Base-by-base conservation (phyloP, 1,140 invertebrate genomes). In the Drosophila teissieri region DNA sequence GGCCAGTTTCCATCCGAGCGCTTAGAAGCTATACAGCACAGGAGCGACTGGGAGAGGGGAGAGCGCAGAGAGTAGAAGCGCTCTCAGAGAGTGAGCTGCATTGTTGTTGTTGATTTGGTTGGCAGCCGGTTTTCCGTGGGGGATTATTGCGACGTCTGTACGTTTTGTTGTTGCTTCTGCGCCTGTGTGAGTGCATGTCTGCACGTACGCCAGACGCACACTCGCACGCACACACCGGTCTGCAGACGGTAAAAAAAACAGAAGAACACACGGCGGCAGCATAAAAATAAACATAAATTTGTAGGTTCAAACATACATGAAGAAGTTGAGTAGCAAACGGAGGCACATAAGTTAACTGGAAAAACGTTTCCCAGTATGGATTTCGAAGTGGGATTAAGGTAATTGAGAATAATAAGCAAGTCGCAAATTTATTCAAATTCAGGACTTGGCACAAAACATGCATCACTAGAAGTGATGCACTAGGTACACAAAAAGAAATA, bases 81-180 rank as follows among this genome's bases (percentile, higher is more conserved):
- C 67, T 68, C 62, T 54, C 49, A 15, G 64, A 65, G 44, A 39
- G 44, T 11, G 19, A 19, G 24, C 34, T 76, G 53, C 73, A 76
- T 67, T 58, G 58, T 54, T 58, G 73, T 76, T 67, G 48, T 75
- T 76, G 73, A 37, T 40, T 75, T 76, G 73, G 42, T 19, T 70
- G 74, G 83, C 72, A 86, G 83, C 83, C 83, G 83, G 83, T 86
- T 86, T 86, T 86, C 83, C 74, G 79, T 73, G 75, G 65, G 82
- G 82, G 82, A 83, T 86, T 86, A 83, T 86, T 88, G 70, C 69
- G 55, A 73, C 60, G 80, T 69, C 55, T 56, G 48, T 62, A 61
- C 54, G 73, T 53, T 48, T 69, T 83, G 54, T 78, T 62, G 51
- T 67, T 78, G 58, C 48, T 48, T 46, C 49, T 76, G 45, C 52